phyloP scores from a whole-genome alignment of 2,888 invertebrate species.

The Matsumyia berberina region DNA sequence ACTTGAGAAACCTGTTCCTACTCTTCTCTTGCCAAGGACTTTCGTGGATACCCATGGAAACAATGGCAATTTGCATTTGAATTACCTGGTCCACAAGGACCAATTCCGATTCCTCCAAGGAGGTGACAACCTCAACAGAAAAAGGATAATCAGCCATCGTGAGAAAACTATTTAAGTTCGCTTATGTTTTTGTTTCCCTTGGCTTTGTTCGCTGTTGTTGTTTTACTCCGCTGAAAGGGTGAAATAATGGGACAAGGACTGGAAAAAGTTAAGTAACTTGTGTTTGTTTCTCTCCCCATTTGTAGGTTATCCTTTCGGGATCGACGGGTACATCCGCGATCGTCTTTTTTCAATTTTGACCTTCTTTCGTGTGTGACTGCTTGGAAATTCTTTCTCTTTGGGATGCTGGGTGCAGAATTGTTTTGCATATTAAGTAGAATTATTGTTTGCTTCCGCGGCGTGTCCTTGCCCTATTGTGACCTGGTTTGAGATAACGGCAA shows the following conservation, averaged over 20 bases:
- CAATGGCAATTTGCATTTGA: constrained; percentile 74
- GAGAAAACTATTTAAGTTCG: constrained; percentile 75
- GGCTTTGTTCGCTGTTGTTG: constrained; percentile 32
- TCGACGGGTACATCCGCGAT: constrained; percentile 56
- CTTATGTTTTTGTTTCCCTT: constrained; percentile 70
- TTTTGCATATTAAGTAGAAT: constrained; percentile 52
- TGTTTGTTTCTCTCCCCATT: constrained; percentile 56
- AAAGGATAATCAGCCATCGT: constrained; percentile 74
- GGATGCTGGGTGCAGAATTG: constrained; percentile 17
- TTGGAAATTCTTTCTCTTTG: constrained; percentile 18
- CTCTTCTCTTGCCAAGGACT: constrained; percentile 36
- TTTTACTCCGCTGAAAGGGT: constrained; percentile 30
- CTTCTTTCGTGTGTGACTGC: constrained; percentile 35
- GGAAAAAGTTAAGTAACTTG: constrained; percentile 70
- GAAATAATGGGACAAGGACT: constrained; percentile 57
- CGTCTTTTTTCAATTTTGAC: constrained; percentile 60
- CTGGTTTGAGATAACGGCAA: constrained; percentile 43
- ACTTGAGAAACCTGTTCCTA: constrained; percentile 65
- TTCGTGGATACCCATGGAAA: constrained; percentile 7
- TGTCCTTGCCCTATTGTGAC: constrained; percentile 40
- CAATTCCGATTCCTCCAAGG: constrained; percentile 54
- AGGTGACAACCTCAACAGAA: constrained; percentile 71
- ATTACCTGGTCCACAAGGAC: constrained; percentile 71
- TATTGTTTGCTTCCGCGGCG: constrained; percentile 26
- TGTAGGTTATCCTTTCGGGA: constrained; percentile 66